Conservation (phyloP, 2,113 vertebrate species). For the Poecilia latipinna region DNA sequence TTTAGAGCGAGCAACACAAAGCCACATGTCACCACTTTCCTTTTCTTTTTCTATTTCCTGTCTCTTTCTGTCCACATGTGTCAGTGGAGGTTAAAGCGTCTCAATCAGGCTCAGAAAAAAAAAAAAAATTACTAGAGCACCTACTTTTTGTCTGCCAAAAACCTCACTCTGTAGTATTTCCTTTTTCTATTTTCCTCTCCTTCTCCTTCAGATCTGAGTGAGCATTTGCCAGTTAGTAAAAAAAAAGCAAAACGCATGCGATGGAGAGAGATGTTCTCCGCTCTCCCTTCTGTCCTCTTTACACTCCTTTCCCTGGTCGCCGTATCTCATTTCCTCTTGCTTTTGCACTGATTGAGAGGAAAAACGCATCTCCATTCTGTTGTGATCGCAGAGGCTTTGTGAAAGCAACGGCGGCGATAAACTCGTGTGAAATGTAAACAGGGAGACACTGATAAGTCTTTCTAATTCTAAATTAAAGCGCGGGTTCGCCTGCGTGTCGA, state of each 20-base stretch:
- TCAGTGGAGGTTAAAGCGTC: conserved; percentile 46
- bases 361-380: conserved; percentile 59
- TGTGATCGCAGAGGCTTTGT: conserved; percentile 58
- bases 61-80: conserved; percentile 34
- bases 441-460: conserved; percentile 57
- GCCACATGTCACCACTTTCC: conserved; percentile 29
- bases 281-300: conserved; percentile 31
- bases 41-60: neutral
- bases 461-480: conserved; percentile 35
- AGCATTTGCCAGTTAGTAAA: conserved; percentile 35
- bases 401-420: conserved; percentile 44
- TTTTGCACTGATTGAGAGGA: conserved; percentile 61
- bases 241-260: conserved; percentile 49
- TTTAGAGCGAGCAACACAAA: conserved; percentile 37
- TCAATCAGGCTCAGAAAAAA: conserved; percentile 58
- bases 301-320: conserved; percentile 52
- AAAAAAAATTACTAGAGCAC: conserved; percentile 31
- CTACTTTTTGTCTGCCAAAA: conserved; percentile 29
- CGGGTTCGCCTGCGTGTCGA: conserved; percentile 28
- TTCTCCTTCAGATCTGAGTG: conserved; percentile 26
- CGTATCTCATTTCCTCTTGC: conserved; percentile 50
- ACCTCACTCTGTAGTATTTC: conserved; percentile 61
- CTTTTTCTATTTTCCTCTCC: conserved; percentile 22
- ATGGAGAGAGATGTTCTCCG: conserved; percentile 9
- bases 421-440: conserved; percentile 24